Evolutionary conservation across 2,113 vertebrate species (phyloP).

Genomic region (Centrocercus urophasianus): DNA sequence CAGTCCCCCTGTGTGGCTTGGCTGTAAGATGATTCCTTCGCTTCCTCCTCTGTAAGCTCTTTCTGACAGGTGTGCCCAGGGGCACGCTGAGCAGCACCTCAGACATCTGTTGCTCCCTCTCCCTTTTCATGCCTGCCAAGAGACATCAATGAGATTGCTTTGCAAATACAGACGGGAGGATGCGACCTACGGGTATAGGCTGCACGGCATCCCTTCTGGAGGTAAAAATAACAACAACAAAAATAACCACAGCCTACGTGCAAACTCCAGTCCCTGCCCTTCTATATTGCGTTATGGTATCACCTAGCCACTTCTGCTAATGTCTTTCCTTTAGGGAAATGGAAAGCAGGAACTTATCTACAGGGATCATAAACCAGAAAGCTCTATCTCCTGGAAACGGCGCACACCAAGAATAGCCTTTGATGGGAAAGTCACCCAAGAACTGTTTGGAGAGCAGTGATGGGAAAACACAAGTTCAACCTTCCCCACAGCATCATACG

Average conservation of each 20-base stretch:
- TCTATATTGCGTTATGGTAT: not conserved
- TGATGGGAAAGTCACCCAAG: not conserved
- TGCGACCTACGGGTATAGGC: not conserved
- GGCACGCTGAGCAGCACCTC: not conserved
- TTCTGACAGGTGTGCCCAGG: not conserved
- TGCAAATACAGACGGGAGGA: not conserved
- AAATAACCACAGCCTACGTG: not conserved
- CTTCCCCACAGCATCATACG: not conserved
- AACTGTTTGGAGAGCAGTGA: not conserved
- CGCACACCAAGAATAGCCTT: not conserved
- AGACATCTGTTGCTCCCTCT: not conserved
- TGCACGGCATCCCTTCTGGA: not conserved
- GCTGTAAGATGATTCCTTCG: not conserved
- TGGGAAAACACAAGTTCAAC: not conserved
- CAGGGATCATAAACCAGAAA: not conserved
- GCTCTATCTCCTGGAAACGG: not conserved
- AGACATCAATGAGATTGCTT: not conserved
- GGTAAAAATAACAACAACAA: not conserved
- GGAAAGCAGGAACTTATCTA: not conserved
- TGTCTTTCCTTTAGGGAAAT: not conserved
- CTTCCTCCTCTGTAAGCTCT: not conserved
- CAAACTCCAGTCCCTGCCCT: not conserved
- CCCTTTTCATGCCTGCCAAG: slow-evolving; percentile 1
- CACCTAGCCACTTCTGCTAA: not conserved
- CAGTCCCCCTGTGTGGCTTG: not conserved